Conservation (phyloP, 2,113 vertebrate species). For the Tonatia bakeri region DNA sequence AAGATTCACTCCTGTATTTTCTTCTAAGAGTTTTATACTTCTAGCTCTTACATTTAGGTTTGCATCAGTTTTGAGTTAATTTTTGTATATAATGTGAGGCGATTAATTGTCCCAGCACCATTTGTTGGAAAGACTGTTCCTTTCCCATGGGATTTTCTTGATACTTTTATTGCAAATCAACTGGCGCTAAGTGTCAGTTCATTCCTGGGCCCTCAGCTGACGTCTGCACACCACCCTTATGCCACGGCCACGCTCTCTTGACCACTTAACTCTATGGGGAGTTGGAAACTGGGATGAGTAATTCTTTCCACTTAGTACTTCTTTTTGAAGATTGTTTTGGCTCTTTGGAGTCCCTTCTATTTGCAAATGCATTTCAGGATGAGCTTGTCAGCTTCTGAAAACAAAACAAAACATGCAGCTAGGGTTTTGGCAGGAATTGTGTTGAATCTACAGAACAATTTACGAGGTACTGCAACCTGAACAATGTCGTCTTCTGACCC, state of each 20-base stretch:
- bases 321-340: background rate
- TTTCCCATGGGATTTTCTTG: background rate
- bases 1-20: background rate
- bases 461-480: background rate
- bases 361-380: background rate
- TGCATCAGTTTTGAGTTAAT: background rate
- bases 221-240: background rate
- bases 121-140: background rate
- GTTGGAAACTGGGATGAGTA: background rate
- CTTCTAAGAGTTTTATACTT: background rate
- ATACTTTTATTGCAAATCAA: background rate
- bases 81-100: background rate
- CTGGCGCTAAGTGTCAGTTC: background rate
- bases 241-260: background rate
- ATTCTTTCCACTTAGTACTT: background rate
- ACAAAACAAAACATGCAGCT: background rate
- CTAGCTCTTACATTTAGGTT: background rate
- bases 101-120: background rate
- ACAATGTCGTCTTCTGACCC: background rate
- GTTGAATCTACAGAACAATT: background rate
- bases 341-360: background rate
- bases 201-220: background rate
- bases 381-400: background rate
- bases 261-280: background rate
- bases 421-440: background rate